phyloP scores from a whole-genome alignment of 2,888 invertebrate genomes.

The Lasius platythorax region DNA sequence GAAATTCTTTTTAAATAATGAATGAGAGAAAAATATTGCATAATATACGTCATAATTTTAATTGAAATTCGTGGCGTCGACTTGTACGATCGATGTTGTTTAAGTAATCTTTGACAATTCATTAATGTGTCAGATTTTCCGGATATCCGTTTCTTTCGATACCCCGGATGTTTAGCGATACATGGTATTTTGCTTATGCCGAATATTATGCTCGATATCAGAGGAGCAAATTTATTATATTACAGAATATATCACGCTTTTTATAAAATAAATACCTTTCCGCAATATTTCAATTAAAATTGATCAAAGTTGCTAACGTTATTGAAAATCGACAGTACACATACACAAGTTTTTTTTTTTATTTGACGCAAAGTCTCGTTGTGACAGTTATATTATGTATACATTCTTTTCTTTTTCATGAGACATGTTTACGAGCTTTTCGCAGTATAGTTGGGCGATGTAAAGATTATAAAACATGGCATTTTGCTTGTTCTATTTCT shows the following conservation, averaged over 20 bases:
- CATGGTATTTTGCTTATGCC: not conserved
- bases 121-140: not conserved
- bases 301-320: not conserved
- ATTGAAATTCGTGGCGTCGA: not conserved
- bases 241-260: not conserved
- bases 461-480: not conserved
- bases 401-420: not conserved
- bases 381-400: not conserved
- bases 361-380: not conserved
- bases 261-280: not conserved
- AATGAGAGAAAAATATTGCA: not conserved
- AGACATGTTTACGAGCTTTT: not conserved
- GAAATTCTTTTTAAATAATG: not conserved
- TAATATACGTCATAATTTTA: not conserved
- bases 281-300: not conserved
- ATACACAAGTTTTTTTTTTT: not conserved
- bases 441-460: not conserved
- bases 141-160: not conserved
- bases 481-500: not conserved
- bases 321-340: not conserved
- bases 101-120: slow-evolving; percentile 13
- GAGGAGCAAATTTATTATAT: not conserved
- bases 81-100: not conserved
- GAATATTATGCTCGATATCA: not conserved
- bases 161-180: not conserved